Percentiles rank a stretch among this genome's conserved stretches.
phyloP scores from a whole-genome alignment of 2,888 invertebrate genomes.

The Lepeophtheirus nordmannii region DNA sequence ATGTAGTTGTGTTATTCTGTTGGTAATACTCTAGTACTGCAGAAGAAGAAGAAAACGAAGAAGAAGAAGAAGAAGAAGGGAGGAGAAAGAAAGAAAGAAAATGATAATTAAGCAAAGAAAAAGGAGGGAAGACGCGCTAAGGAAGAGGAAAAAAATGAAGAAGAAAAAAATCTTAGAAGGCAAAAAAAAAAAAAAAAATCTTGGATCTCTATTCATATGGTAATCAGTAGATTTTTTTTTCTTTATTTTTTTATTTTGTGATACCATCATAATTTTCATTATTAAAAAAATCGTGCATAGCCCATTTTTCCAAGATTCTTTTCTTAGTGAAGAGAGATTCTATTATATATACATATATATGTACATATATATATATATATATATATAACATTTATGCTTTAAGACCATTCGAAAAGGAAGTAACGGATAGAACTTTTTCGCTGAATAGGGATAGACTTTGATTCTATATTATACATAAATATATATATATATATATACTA shows the following conservation, averaged over 20 bases:
- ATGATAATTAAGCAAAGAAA: not conserved
- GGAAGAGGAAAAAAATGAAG: not conserved
- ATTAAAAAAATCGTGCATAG: constrained; percentile 7
- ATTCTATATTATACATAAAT: not conserved
- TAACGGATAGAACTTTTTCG: no score
- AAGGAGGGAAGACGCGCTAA: not conserved
- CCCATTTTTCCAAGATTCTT: not conserved
- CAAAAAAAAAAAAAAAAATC: not conserved
- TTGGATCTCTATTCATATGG: constrained; percentile 3
- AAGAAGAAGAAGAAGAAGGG: not conserved
- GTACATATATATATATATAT: not conserved
- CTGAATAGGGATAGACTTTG: no score
- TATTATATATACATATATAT: not conserved
- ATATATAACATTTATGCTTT: no score
- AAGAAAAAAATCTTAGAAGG: not conserved
- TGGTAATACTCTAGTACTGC: not conserved
- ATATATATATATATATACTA: not conserved
- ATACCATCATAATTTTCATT: constrained; percentile 7
- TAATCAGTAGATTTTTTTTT: constrained; percentile 1
- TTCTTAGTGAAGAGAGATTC: not conserved
- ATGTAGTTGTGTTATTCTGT: no score
- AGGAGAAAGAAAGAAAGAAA: not conserved
- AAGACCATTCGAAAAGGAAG: no score
- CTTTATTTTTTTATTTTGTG: not conserved
- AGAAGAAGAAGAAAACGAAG: not conserved